phyloP scores from a whole-genome alignment of 1,140 invertebrate genomes.

The Drosophila watanabei region DNA sequence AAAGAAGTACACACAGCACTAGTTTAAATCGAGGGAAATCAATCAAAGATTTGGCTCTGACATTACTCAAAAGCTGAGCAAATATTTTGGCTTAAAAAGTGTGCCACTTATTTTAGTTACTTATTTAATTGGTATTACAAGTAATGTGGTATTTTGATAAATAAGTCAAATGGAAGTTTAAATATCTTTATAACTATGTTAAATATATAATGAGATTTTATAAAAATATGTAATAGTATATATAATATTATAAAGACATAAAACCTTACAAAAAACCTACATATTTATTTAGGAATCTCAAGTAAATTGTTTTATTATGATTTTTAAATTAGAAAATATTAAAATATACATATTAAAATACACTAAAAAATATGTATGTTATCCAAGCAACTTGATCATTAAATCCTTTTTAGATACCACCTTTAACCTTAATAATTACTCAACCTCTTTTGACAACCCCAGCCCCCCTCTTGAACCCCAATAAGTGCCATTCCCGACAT shows the following conservation, averaged over 20 bases:
- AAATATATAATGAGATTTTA: neutral
- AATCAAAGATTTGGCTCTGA: constrained; percentile 6
- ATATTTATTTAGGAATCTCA: too few relatives aligned
- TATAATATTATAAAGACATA: too few relatives aligned
- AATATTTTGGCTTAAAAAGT: neutral
- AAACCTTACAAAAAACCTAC: too few relatives aligned
- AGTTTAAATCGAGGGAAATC: constrained; percentile 4
- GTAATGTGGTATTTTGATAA: neutral
- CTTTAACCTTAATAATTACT: neutral
- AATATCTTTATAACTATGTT: neutral
- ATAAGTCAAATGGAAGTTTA: too few relatives aligned
- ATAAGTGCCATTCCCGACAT: neutral
- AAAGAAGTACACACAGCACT: neutral
- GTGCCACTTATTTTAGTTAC: neutral
- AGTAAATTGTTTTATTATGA: neutral
- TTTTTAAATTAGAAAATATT: too few relatives aligned
- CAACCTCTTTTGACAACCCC: neutral
- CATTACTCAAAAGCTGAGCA: neutral
- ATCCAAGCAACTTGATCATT: too few relatives aligned
- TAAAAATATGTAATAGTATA: too few relatives aligned
- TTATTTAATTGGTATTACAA: too few relatives aligned
- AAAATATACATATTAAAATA: neutral
- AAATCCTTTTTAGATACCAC: too few relatives aligned
- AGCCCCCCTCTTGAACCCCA: neutral
- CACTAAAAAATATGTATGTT: too few relatives aligned